A percentile compares a stretch with the other conserved stretches of the same genome.
Evolutionary conservation across 2,888 invertebrate species (phyloP).

Genomic region (Cephus sareptanus): DNA sequence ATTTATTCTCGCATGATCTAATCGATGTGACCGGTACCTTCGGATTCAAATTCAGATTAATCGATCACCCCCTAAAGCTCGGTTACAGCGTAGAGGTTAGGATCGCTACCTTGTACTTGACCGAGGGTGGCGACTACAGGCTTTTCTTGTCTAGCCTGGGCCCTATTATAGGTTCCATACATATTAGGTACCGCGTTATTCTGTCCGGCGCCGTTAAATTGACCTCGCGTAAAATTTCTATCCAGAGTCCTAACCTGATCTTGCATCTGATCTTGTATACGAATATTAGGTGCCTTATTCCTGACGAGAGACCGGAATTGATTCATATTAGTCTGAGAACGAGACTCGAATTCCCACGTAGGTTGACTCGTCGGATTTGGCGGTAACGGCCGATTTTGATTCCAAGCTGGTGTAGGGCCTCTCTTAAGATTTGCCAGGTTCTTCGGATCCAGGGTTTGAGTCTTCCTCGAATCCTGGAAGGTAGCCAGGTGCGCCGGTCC

Average conservation of each 20-base stretch:
- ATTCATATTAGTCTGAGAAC: constrained; percentile 66
- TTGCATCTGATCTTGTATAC: constrained; percentile 59
- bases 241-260: constrained; percentile 62
- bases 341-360: constrained; percentile 59
- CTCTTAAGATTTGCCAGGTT: constrained; percentile 61
- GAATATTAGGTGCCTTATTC: constrained; percentile 58
- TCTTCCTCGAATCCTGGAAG: constrained; percentile 63
- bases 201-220: constrained; percentile 37
- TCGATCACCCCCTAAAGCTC: constrained; percentile 68
- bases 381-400: constrained; percentile 57
- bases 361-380: constrained; percentile 48
- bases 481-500: constrained; percentile 62
- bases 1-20: neutral
- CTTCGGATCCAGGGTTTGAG: constrained; percentile 62
- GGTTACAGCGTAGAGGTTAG: constrained; percentile 79
- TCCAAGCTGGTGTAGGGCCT: constrained; percentile 61
- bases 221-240: constrained; percentile 60
- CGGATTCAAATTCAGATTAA: neutral
- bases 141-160: constrained; percentile 59
- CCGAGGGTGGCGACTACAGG: constrained; percentile 56
- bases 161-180: constrained; percentile 63
- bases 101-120: constrained; percentile 64
- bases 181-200: constrained; percentile 61
- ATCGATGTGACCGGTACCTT: neutral
- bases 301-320: constrained; percentile 69